Evolutionary conservation across 2,113 vertebrate species (phyloP).

Genomic region (Heterotilapia buettikoferi): DNA sequence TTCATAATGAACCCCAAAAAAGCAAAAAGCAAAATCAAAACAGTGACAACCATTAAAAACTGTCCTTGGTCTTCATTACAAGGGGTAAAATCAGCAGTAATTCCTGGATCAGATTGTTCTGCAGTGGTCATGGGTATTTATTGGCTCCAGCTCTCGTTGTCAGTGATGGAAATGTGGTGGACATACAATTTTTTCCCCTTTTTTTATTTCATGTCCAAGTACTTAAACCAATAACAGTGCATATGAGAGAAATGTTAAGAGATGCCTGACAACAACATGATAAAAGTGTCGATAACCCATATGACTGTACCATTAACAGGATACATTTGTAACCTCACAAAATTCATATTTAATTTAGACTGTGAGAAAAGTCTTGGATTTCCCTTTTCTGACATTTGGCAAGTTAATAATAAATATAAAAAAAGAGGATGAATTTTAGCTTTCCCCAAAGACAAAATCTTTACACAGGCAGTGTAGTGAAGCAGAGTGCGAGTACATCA

Average conservation of each 20-base stretch:
- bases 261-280: fast-evolving
- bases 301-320: not conserved
- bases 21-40: not conserved
- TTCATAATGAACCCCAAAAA: not conserved
- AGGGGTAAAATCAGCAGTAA: not conserved
- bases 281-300: not conserved
- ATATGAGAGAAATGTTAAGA: not conserved
- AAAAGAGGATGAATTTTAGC: not conserved
- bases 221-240: not conserved
- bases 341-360: not conserved
- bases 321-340: not conserved
- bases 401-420: not conserved
- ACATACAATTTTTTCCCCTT: fast-evolving
- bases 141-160: fast-evolving
- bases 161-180: not conserved
- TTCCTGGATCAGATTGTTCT: not conserved
- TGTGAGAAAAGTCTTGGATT: not conserved
- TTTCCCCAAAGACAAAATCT: constrained; percentile 1
- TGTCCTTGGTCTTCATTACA: not conserved
- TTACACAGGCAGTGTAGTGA: constrained; percentile 28
- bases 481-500: constrained; percentile 19
- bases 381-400: not conserved
- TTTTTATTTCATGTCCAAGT: not conserved
- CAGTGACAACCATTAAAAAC: fast-evolving
- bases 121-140: not conserved